phyloP scores from a whole-genome alignment of 2,113 vertebrate genomes.

The Macaca fascicularis region DNA sequence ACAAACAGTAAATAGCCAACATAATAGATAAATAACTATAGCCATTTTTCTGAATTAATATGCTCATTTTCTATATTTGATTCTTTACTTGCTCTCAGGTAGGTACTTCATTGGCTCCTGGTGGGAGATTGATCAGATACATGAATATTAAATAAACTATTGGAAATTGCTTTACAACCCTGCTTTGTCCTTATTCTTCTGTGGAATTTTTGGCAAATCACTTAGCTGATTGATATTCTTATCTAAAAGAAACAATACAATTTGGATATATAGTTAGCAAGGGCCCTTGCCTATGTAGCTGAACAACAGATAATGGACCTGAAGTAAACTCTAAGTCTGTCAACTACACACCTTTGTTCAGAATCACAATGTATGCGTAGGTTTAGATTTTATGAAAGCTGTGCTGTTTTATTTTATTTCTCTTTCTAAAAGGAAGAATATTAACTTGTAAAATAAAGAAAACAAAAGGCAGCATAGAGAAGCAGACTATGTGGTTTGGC shows the following conservation, averaged over 20 bases:
- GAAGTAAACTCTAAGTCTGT: not conserved
- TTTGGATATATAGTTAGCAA: not conserved
- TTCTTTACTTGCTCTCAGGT: not conserved
- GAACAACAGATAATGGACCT: not conserved
- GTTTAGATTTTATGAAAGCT: constrained; percentile 22
- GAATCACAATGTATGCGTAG: not conserved
- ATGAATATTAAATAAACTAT: not conserved
- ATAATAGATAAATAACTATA: not conserved
- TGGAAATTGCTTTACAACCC: not conserved
- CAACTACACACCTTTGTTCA: not conserved
- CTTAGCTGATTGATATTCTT: not conserved
- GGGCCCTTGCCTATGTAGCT: not conserved
- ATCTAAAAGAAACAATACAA: not conserved
- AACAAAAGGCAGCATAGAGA: not conserved
- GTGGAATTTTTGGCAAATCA: constrained; percentile 1
- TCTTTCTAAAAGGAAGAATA: not conserved
- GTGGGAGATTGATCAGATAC: not conserved
- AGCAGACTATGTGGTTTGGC: not conserved
- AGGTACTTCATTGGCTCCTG: not conserved
- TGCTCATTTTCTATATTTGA: not conserved
- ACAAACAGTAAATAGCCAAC: not conserved
- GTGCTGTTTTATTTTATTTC: not conserved
- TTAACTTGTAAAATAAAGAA: not conserved
- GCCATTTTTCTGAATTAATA: not conserved
- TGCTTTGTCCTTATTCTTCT: not conserved